Evolutionary conservation across 1,140 invertebrate genomes (phyloP).

Genomic region (Zeugodacus cucurbitae): DNA sequence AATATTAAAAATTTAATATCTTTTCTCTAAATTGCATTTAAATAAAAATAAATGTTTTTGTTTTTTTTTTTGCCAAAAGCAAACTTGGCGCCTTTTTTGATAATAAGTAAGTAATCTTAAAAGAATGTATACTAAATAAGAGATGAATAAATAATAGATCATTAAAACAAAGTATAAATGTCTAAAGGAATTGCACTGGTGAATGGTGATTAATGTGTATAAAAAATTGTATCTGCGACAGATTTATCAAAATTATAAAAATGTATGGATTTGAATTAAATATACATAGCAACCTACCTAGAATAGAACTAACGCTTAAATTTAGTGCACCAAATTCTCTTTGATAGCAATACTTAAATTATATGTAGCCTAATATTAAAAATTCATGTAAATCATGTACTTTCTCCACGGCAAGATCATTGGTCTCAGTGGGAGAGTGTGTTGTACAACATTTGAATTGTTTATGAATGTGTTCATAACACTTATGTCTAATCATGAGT

Average conservation of each 20-base stretch:
- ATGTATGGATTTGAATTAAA: background rate
- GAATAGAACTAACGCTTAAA: background rate
- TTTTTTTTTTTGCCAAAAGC: background rate
- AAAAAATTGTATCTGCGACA: background rate
- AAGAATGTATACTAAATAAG: background rate
- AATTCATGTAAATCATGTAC: background rate
- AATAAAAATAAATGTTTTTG: background rate
- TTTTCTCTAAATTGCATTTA: no score
- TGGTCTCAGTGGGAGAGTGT: background rate
- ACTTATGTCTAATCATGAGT: background rate
- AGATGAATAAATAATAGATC: background rate
- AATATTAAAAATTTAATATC: no score
- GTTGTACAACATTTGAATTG: background rate
- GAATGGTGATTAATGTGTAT: slow-evolving; percentile 14
- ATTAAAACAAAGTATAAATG: slow-evolving; percentile 10
- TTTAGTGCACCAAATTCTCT: slow-evolving; percentile 5
- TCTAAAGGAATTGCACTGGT: slow-evolving; percentile 24
- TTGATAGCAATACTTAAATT: slow-evolving; percentile 21
- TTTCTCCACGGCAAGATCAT: background rate
- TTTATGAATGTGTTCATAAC: background rate
- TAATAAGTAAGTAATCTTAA: background rate
- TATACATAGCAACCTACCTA: slow-evolving; percentile 3
- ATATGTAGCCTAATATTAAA: background rate
- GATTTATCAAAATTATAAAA: slow-evolving; percentile 6
- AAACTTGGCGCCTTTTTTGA: background rate